phyloP scores from a whole-genome alignment of 1,140 invertebrate species.

The Bicyclus anynana region DNA sequence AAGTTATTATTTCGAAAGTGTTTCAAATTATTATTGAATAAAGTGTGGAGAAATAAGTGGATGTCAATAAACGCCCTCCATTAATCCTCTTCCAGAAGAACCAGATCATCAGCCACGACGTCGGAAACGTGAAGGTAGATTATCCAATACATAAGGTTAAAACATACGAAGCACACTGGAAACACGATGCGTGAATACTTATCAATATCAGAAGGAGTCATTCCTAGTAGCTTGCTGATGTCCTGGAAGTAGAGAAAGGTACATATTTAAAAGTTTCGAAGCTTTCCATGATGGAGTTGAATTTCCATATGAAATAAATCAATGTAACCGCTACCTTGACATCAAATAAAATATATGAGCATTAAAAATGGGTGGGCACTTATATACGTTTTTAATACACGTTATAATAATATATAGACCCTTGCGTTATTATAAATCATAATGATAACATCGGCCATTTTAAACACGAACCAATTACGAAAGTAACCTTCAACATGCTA shows the following conservation, averaged over 20 bases:
- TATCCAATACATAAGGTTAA: conserved; percentile 99
- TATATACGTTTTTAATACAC: background rate
- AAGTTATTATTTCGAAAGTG: no score
- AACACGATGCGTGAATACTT: conserved; percentile 97
- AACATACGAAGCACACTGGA: conserved; percentile 97
- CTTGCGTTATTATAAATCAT: conserved; percentile 8
- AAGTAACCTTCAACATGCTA: conserved; percentile 4
- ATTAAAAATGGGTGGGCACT: no score
- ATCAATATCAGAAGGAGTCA: conserved; percentile 96
- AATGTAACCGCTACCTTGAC: no score
- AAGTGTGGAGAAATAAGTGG: conserved; percentile 60
- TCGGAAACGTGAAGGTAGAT: conserved; percentile 97
- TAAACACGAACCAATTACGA: conserved; percentile 10
- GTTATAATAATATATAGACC: background rate
- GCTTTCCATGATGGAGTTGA: no score
- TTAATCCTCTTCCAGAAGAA: conserved; percentile 89
- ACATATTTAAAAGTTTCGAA: no score
- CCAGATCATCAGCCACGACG: conserved; percentile 94
- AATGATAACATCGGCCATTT: conserved; percentile 11
- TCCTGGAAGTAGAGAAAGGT: conserved; percentile 79
- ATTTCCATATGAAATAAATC: no score
- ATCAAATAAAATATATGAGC: no score
- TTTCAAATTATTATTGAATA: conserved; percentile 61
- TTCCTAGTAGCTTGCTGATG: conserved; percentile 92
- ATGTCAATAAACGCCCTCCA: conserved; percentile 72